These are phyloP conservation scores for Portevinia maculata DNA, from an alignment of 2,888 invertebrate species.

Conservation along the genomic window DNA sequence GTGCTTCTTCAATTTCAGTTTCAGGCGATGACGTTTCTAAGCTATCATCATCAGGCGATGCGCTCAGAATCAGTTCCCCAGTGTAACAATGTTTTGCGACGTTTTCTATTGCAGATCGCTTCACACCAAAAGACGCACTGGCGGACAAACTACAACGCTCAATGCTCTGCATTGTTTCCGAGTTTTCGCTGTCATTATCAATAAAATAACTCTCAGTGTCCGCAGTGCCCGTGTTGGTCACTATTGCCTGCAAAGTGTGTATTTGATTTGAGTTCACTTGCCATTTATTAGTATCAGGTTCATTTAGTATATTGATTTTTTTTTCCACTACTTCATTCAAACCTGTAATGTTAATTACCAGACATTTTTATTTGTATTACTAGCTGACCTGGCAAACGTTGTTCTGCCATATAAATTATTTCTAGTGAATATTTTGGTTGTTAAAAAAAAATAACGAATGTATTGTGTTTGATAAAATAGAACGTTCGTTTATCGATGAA, in stretches of 20 bases:
- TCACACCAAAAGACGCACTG: constrained; percentile 20
- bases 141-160: constrained; percentile 26
- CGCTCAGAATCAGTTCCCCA: background rate
- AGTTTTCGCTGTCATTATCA: constrained; percentile 14
- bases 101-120: constrained; percentile 1
- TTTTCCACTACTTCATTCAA: constrained; percentile 64
- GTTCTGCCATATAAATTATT: no score
- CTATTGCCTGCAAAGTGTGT: background rate
- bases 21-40: constrained; percentile 81
- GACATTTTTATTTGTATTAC: no score
- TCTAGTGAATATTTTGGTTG: no score
- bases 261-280: background rate
- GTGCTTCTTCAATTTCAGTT: constrained; percentile 81
- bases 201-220: background rate
- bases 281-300: constrained; percentile 3
- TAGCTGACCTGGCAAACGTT: no score
- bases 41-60: constrained; percentile 78
- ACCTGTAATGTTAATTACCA: constrained; percentile 35
- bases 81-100: background rate
- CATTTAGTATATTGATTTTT: constrained; percentile 29
- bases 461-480: no score
- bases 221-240: background rate
- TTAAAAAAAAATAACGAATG: no score
- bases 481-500: no score
- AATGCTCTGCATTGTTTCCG: constrained; percentile 10